These are phyloP conservation scores for Tokudaia muenninki DNA, from an alignment of 2,797 vertebrate species.

Conservation along the genomic window DNA sequence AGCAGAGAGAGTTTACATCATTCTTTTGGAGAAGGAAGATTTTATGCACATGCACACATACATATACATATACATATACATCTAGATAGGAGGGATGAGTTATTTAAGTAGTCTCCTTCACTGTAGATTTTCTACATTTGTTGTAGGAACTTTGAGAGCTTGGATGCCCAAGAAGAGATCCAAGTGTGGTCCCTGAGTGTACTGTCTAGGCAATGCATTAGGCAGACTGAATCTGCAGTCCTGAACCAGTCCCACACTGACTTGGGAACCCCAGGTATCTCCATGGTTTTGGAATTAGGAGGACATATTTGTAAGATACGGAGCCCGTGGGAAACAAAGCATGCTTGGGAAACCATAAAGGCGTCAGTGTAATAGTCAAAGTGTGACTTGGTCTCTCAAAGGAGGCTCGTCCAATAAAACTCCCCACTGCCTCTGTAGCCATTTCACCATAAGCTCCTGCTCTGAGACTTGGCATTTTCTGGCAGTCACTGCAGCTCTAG, in stretches of 20 bases:
- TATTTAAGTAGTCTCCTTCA: neutral
- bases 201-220: neutral
- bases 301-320: slow-evolving; percentile 58
- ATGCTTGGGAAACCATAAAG: slow-evolving; percentile 69
- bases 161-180: neutral
- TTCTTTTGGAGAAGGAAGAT: slow-evolving; percentile 57
- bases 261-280: neutral
- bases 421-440: slow-evolving; percentile 37
- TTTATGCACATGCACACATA: neutral
- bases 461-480: slow-evolving; percentile 5
- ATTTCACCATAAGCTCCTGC: slow-evolving; percentile 55
- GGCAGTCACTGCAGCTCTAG: slow-evolving; percentile 5
- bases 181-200: neutral
- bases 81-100: neutral
- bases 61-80: neutral
- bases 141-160: neutral
- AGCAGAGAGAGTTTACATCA: neutral
- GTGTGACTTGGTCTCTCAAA: slow-evolving; percentile 74
- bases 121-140: neutral
- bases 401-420: slow-evolving; percentile 74
- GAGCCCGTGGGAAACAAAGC: slow-evolving; percentile 58
- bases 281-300: slow-evolving; percentile 54
- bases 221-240: neutral
- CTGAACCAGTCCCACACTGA: neutral
- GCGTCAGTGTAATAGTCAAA: slow-evolving; percentile 73